Evolutionary conservation across 2,888 invertebrate species (phyloP).

Genomic region (Zygogramma bicolorata): DNA sequence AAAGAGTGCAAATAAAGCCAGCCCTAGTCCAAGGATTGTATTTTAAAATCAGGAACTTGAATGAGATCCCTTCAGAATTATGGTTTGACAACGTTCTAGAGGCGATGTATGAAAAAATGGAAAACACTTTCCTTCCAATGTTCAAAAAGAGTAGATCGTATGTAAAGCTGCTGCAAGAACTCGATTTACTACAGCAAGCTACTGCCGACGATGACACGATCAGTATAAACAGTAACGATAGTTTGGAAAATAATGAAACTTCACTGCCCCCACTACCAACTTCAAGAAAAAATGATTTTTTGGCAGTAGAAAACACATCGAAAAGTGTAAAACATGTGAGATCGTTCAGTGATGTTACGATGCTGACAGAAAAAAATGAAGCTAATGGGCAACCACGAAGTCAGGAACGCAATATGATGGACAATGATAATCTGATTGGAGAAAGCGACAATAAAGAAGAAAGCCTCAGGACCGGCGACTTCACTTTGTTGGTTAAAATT

Average conservation of each 20-base stretch:
- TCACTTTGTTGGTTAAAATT: conserved; percentile 71
- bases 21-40: conserved; percentile 72
- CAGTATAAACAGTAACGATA: conserved; percentile 70
- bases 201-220: conserved; percentile 71
- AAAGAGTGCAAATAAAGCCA: conserved; percentile 75
- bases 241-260: conserved; percentile 62
- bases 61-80: conserved; percentile 74
- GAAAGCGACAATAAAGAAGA: conserved; percentile 49
- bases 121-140: conserved; percentile 73
- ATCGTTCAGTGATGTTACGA: conserved; percentile 64
- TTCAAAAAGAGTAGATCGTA: conserved; percentile 78
- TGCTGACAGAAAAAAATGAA: conserved; percentile 41
- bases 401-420: conserved; percentile 28
- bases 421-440: conserved; percentile 12
- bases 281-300: conserved; percentile 42
- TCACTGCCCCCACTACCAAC: background rate
- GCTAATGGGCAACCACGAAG: conserved; percentile 30
- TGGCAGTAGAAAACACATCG: conserved; percentile 49
- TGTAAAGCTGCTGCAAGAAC: conserved; percentile 77
- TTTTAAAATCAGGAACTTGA: conserved; percentile 71
- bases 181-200: conserved; percentile 76
- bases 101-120: conserved; percentile 74
- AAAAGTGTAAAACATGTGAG: conserved; percentile 62
- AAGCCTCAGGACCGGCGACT: conserved; percentile 60
- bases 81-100: conserved; percentile 90